These are phyloP conservation scores for Cerceris rybyensis DNA, from an alignment of 2,888 invertebrate species.

Conservation along the genomic window DNA sequence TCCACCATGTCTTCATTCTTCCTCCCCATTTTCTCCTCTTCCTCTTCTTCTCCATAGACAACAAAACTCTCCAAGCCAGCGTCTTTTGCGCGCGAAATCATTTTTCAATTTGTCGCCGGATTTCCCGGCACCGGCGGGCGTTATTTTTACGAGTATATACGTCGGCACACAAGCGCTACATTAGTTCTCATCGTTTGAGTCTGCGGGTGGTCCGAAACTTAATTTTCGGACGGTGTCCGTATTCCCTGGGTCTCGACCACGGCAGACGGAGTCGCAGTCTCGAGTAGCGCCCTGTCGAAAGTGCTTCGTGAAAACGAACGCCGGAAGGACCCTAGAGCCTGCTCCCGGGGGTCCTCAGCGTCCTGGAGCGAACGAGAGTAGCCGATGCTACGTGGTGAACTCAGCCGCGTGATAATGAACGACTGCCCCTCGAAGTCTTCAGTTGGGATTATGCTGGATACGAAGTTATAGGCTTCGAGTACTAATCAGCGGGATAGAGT, in stretches of 20 bases:
- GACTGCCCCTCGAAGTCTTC: background rate
- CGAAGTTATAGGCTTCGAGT: too few relatives aligned
- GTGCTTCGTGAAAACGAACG: conserved; percentile 37
- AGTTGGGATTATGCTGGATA: too few relatives aligned
- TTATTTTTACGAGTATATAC: conserved; percentile 57
- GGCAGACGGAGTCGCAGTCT: background rate
- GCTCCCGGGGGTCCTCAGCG: conserved; percentile 23
- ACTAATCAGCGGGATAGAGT: too few relatives aligned
- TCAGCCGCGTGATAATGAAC: conserved; percentile 23
- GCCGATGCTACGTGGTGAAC: conserved; percentile 1
- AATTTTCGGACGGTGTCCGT: conserved; percentile 56
- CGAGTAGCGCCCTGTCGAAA: conserved; percentile 12
- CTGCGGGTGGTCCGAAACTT: conserved; percentile 50
- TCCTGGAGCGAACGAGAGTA: conserved; percentile 7
- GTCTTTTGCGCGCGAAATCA: conserved; percentile 32
- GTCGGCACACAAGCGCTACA: conserved; percentile 25
- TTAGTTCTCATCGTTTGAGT: conserved; percentile 41
- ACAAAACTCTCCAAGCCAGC: background rate
- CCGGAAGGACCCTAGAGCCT: conserved; percentile 28
- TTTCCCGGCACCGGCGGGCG: conserved; percentile 23
- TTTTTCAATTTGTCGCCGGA: conserved; percentile 62
- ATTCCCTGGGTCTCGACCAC: background rate
- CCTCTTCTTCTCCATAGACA: background rate
- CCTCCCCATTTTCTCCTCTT: background rate
- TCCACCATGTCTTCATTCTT: too few relatives aligned